Percentiles rank a stretch among this genome's conserved stretches.
Conservation (phyloP, 2,113 vertebrate species). For the Ceuthmochares aereus region DNA sequence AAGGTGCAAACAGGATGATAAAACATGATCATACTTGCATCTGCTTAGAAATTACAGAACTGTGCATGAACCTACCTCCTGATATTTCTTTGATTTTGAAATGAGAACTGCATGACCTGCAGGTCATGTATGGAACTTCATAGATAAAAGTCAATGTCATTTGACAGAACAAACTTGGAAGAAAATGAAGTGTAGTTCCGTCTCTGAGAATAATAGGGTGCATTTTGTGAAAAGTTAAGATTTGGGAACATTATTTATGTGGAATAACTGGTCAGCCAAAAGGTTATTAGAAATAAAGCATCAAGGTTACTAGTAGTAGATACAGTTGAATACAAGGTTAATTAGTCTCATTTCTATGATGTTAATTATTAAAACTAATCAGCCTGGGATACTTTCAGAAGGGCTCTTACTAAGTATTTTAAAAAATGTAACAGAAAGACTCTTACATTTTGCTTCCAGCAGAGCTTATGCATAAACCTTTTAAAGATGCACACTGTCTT, state of each 20-base stretch:
- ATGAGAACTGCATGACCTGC: not conserved
- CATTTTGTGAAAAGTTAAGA: not conserved
- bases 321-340: constrained; percentile 52
- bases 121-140: not conserved
- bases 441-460: constrained; percentile 31
- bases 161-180: not conserved
- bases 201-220: not conserved
- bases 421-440: not conserved
- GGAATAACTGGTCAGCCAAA: not conserved
- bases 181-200: not conserved
- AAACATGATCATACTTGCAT: not conserved
- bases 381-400: constrained; percentile 31
- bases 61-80: not conserved
- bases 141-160: not conserved
- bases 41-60: not conserved
- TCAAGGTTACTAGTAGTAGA: constrained; percentile 19
- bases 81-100: not conserved
- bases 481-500: not conserved
- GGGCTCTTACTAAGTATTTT: not conserved
- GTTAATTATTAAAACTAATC: constrained; percentile 65
- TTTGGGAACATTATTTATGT: not conserved
- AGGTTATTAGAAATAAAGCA: constrained; percentile 42
- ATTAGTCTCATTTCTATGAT: constrained; percentile 46
- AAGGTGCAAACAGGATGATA: not conserved
- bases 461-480: constrained; percentile 15